phyloP scores from a whole-genome alignment of 2,797 vertebrate species.

The Lacerta agilis region DNA sequence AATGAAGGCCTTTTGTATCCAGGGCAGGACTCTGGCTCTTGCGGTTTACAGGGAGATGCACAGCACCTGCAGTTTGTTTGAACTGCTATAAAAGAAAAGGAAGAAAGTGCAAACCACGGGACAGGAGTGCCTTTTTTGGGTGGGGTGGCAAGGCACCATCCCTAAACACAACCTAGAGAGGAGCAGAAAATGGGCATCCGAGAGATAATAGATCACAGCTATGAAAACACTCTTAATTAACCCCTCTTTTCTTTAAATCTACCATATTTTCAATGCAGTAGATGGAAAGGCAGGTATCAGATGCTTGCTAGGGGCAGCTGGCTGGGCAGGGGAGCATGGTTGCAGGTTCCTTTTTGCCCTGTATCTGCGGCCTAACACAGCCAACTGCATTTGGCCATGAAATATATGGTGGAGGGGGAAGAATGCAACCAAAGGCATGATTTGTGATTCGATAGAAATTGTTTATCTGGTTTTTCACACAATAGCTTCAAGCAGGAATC shows the following conservation, averaged over 20 bases:
- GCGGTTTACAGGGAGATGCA: background rate
- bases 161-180: background rate
- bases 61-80: conserved; percentile 28
- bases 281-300: background rate
- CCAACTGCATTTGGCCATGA: background rate
- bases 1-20: background rate
- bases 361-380: too few species aligned
- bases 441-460: background rate
- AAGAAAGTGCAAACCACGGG: background rate
- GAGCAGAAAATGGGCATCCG: background rate
- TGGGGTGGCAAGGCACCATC: background rate
- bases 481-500: background rate
- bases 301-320: background rate
- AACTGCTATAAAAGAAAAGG: background rate
- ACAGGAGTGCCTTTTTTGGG: too few species aligned
- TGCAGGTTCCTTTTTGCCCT: background rate
- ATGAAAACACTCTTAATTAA: background rate
- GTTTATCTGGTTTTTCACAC: background rate
- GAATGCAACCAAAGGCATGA: too few species aligned
- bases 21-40: background rate
- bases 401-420: background rate
- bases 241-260: background rate
- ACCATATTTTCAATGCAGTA: too few species aligned
- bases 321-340: background rate
- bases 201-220: background rate